These are phyloP conservation scores for Acanthurus tractus DNA, from an alignment of 2,797 vertebrate genomes.

Conservation along the genomic window DNA sequence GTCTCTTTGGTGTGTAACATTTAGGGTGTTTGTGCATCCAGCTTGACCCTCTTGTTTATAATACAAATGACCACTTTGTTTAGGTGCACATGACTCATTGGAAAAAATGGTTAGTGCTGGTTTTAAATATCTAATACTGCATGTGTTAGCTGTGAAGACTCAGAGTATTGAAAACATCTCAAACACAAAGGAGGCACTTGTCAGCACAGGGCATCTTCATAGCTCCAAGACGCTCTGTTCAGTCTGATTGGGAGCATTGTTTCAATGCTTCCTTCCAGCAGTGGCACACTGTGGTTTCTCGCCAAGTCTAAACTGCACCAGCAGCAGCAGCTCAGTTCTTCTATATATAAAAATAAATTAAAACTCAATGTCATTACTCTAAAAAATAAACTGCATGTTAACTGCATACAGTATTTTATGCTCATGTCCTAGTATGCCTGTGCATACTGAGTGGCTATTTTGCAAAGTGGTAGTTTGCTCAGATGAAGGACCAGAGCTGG, in stretches of 20 bases:
- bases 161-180: slow-evolving; percentile 36
- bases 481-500: slow-evolving; percentile 94
- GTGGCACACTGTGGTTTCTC: slow-evolving; percentile 49
- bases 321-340: slow-evolving; percentile 76
- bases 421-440: slow-evolving; percentile 43
- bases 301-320: slow-evolving; percentile 64
- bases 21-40: slow-evolving; percentile 24
- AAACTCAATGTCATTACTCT: slow-evolving; percentile 67
- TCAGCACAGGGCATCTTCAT: slow-evolving; percentile 44
- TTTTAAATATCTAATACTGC: slow-evolving; percentile 35
- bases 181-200: slow-evolving; percentile 56
- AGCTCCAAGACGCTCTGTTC: slow-evolving; percentile 33
- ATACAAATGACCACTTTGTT: slow-evolving; percentile 12
- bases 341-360: slow-evolving; percentile 87
- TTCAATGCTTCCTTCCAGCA: slow-evolving; percentile 59
- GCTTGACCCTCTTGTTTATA: slow-evolving; percentile 13
- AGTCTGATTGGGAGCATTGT: slow-evolving; percentile 33
- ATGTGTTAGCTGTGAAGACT: slow-evolving; percentile 23
- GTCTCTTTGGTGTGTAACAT: slow-evolving; percentile 71
- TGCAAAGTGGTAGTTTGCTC: slow-evolving; percentile 63
- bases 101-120: slow-evolving; percentile 20
- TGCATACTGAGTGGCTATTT: slow-evolving; percentile 44
- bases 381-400: slow-evolving; percentile 47
- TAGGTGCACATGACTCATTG: slow-evolving; percentile 8
- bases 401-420: slow-evolving; percentile 47